Evolutionary conservation across 2,888 invertebrate species (phyloP).

Genomic region (Coecobrya sp.): DNA sequence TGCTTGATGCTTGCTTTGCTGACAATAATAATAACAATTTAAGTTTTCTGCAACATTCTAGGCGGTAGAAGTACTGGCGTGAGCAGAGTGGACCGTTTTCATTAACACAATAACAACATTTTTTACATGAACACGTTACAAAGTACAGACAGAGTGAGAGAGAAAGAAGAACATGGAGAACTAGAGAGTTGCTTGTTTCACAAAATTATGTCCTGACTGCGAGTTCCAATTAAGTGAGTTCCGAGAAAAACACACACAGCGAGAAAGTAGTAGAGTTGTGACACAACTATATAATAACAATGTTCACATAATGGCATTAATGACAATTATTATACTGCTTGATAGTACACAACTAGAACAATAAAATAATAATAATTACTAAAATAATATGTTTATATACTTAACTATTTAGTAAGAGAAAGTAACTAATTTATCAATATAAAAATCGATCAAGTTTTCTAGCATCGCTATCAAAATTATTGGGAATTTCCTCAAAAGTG

Average conservation of each 20-base stretch:
- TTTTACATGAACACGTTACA: neutral
- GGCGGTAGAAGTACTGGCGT: neutral
- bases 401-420: too few relatives aligned
- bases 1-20: neutral
- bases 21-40: conserved; percentile 13
- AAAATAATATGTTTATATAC: neutral
- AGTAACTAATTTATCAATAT: too few relatives aligned
- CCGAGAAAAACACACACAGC: conserved; percentile 50
- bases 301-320: conserved; percentile 43
- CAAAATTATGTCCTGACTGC: conserved; percentile 37
- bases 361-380: neutral
- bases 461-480: too few relatives aligned
- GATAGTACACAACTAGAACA: neutral
- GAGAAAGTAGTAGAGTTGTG: conserved; percentile 42
- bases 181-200: neutral
- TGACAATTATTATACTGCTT: neutral
- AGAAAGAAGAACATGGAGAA: neutral
- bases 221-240: conserved; percentile 60
- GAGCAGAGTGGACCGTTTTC: neutral
- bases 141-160: neutral
- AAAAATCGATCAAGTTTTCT: too few relatives aligned
- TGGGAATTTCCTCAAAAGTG: neutral
- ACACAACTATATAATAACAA: conserved; percentile 41
- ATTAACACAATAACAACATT: conserved; percentile 8
- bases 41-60: conserved; percentile 8